Base-by-base conservation (phyloP, 1,140 invertebrate species). In the Adelges cooleyi region DNA sequence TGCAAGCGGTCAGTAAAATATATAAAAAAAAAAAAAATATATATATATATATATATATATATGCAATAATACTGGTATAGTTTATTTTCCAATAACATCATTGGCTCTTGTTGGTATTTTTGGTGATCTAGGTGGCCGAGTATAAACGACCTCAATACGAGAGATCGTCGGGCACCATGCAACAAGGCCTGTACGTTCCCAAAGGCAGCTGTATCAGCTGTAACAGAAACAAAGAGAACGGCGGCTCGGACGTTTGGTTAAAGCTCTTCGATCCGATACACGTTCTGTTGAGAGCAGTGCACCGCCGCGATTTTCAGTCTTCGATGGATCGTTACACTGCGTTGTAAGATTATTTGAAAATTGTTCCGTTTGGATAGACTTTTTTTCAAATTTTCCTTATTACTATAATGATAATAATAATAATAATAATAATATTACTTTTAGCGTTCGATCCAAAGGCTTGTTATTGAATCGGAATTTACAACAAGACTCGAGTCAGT, bases 131-230 rank as follows among this genome's bases (percentile, higher is more conserved):
- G 81, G 81, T 89, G 11, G 85, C 87, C 8, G 84, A 88, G 70
- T 91, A 88, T 71, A 81, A 81, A 70, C 84, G 85, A 15, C 88
- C 87, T 20, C 85, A 86, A 73, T 80, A 89, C 68, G 88, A 90
- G 72, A 5, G 29, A 33, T 80, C 82, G 1, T 84, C 84, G 72
- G 87, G 85, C 75, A 88, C 86, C 67, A 85, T 96, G 79, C 87
- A 94, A 71, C 93, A 98, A 75, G 94, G 94, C 13, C 87, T 92
- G 77, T 98, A 96, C 75, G 86, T 88, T 44, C 93, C 93, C 10
- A 90, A 90, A 75, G 79, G 87, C 33, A 77, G 81, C 22, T 6
- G 29, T 33, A 11, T 5, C 5, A 77, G 81, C 22, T 6, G 29
- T 33, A 11, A 11, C 5, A 33, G 11, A 33, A 11, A 6, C 29